Base-by-base conservation (phyloP, 1,140 invertebrate species). In the Lamellibrachia luymesi region DNA sequence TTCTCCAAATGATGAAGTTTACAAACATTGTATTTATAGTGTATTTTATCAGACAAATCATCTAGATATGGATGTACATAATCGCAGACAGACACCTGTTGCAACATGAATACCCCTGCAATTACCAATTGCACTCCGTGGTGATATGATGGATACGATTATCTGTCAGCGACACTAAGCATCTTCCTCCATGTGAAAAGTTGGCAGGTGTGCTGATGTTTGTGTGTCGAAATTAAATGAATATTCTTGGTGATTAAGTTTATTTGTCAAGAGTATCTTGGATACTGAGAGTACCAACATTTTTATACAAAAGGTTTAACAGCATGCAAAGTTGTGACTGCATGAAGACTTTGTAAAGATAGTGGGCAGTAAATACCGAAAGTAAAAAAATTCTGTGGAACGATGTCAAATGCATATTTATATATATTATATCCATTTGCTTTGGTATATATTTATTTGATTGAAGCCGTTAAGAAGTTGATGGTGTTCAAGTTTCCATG, bases 401-500 rank as follows among this genome's bases (percentile, higher is more conserved):
- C 25, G 64, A 22, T 80, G 64, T 80, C 13, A 22, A 80, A 80
- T 22, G 64, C 25, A 80, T 80, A 80, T 80, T 80, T 80, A 80
- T 80, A 80, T 80, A 38, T 38, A 38, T 38, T 38, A 38, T 38
- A 80, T 80, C 64, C 25, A 80, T 80, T 80, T 80, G 64, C 64
- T 80, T 80, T 80, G 64, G 64, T 80, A 80, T 80, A 80, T 80
- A 80, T 80, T 80, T 80, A 80, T 80, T 80, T 80, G 64, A 80
- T 80, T 10, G 64, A 80, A 80, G 17, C 64, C 2, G 4, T 80
- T 80, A 80, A 22, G 64, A 80, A 80, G 64, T 80, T 22, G 64
- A 80, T 80, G 64, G 13, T 80, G 64, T 80, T 80, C 64, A 80
- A 80, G 64, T 22, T 80, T 80, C 64, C 64, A 80, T 80, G 64